Base-by-base conservation (phyloP, 2,113 vertebrate species). In the Gymnarchus niloticus region DNA sequence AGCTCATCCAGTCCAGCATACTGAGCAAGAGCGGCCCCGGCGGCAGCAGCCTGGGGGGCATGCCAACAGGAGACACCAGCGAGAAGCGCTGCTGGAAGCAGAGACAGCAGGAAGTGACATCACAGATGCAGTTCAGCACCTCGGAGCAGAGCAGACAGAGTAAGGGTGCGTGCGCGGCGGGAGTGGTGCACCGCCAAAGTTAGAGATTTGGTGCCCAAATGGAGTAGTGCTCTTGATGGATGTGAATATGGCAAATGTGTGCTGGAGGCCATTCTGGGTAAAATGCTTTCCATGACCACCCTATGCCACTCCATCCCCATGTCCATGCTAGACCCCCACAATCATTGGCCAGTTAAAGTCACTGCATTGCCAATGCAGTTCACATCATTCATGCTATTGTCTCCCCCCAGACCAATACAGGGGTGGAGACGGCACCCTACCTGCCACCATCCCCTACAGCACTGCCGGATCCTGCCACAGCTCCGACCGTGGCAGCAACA, bases 1-100 rank as follows among this genome's bases (percentile, higher is more conserved):
- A 98, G 91, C 97, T 98, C 88, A 98, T 98, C 90, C 97, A 98
- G 92, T 96, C 96, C 49, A 96, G 91, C 92, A 96, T 98, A 90
- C 95, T 92, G 85, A 93, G 94, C 89, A 98, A 96, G 92, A 96
- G 93, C 91, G 91, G 95, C 89, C 95, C 92, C 92, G 92, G 94
- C 88, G 54, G 82, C 49, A 84, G 88, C 23, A 88, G 76, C 84
- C 88, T 41, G 14, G 84, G 56, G 90, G 90, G 92, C 14, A 94
- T 92, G 85, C 95, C 94, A 96, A 97, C 90, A 96, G 96, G 90
- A 95, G 95, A 0, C 88, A 90, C 92, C 97, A 96, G 96, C 1
- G 44, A 48, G 44, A 97, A 97, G 85, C 95, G 95, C 25, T 93
- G 91, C 12, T 92, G 92, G 23, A 96, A 95, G 89, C 96, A 95